phyloP scores from a whole-genome alignment of 2,888 invertebrate genomes.

The Junonia oenone region DNA sequence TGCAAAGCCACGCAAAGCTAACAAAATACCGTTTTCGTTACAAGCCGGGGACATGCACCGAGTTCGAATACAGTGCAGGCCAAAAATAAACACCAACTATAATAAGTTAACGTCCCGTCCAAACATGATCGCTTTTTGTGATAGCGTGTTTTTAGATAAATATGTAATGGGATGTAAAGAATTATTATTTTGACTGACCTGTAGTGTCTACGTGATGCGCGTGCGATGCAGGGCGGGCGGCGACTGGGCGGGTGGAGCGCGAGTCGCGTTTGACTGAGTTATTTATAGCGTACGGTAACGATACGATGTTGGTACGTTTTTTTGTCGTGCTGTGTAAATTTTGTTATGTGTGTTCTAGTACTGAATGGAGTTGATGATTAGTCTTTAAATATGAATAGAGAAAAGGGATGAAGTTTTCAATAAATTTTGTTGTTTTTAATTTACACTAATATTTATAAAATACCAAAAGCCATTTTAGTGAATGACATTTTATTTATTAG shows the following conservation, averaged over 20 bases:
- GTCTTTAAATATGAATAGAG: no score
- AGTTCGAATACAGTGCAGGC: constrained; percentile 38
- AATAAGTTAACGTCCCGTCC: background rate
- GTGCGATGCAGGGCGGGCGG: constrained; percentile 67
- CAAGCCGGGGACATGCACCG: constrained; percentile 40
- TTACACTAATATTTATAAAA: no score
- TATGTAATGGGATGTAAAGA: constrained; percentile 2
- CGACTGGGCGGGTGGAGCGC: constrained; percentile 72
- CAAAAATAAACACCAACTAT: constrained; percentile 38
- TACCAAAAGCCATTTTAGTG: no score
- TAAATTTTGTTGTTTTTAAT: no score
- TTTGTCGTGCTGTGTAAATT: background rate
- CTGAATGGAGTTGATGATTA: background rate
- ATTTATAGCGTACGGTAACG: constrained; percentile 33
- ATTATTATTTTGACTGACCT: constrained; percentile 21
- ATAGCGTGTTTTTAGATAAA: background rate
- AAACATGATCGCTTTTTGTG: background rate
- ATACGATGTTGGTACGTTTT: constrained; percentile 25
- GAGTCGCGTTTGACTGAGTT: constrained; percentile 26
- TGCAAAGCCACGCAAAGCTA: constrained; percentile 39
- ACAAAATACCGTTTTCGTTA: constrained; percentile 54
- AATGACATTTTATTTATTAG: no score
- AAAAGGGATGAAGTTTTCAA: no score
- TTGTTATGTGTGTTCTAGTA: background rate
- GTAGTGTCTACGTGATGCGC: constrained; percentile 38